Base-by-base conservation (phyloP, 2,888 invertebrate species). In the Dromius quadrimaculatus region DNA sequence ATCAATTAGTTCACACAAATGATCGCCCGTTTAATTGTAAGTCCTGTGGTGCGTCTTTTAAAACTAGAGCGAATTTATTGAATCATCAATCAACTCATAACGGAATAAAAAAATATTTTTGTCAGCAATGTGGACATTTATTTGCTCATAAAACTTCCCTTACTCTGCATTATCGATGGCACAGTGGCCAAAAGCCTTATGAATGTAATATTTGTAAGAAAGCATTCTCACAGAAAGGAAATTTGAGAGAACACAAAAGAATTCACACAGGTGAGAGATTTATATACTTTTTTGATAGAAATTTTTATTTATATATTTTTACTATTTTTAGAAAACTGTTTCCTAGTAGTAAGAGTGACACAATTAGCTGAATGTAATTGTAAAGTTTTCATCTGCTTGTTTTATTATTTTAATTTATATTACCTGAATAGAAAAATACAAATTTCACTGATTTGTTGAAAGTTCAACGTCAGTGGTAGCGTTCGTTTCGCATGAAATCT, bases 111-210 rank as follows among this genome's bases (percentile, higher is more conserved):
- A 89, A 88, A 77, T 90, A 87, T 81, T 83, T 85, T 3, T 74
- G 78, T 45, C 77, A 74, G 71, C 84, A 89, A 34, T 93, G 93
- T 80, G 88, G 88, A 32, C 89, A 90, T 77, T 86, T 86, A 75
- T 93, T 93, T 79, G 88, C 90, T 5, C 91, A 92, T 79, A 92
- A 91, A 80, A 92, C 92, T 0, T 91, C 92, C 72, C 85, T 93
- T 38, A 91, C 89, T 2, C 81, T 92, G 59, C 94, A 94, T 78
- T 86, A 90, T 81, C 83, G 89, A 32, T 88, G 89, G 86, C 92
- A 92, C 75, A 86, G 86, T 0, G 90, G 90, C 75, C 85, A 87
- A 62, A 91, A 91, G 76, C 91, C 91, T 0, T 91, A 84, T 80
- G 82, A 85, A 57, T 92, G 92, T 78, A 82, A 86, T 63, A 85